Evolutionary conservation across 2,113 vertebrate species (phyloP).

Genomic region (Clarias magur): DNA sequence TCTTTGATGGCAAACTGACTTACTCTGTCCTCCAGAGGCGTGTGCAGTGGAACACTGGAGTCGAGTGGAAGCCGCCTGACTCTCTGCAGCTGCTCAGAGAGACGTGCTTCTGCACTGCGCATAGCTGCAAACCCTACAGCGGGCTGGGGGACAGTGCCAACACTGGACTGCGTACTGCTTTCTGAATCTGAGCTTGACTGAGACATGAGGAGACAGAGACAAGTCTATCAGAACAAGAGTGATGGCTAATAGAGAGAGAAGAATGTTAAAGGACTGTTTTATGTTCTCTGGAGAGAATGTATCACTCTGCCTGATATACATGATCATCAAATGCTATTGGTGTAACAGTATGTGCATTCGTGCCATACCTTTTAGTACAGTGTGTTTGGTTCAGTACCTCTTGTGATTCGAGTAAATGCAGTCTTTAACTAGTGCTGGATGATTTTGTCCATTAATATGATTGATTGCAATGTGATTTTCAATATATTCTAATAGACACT

Average conservation of each 20-base stretch:
- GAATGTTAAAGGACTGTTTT: neutral
- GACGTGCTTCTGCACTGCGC: conserved; percentile 21
- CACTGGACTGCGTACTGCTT: conserved; percentile 62
- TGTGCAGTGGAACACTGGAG: conserved; percentile 13
- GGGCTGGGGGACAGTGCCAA: conserved; percentile 10
- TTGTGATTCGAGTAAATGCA: no score
- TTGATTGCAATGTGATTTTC: no score
- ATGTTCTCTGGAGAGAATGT: neutral
- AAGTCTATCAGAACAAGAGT: neutral
- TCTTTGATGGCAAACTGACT: conserved; percentile 63
- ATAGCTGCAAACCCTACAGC: conserved; percentile 21
- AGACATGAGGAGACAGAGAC: conserved; percentile 45
- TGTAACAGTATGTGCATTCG: no score
- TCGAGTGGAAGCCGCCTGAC: conserved; percentile 10
- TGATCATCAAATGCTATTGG: neutral
- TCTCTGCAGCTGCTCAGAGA: conserved; percentile 39
- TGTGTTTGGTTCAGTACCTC: no score
- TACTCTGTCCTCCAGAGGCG: conserved; percentile 36
- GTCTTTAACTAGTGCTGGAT: no score
- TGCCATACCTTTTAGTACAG: no score
- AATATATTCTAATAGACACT: no score
- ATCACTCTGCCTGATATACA: neutral
- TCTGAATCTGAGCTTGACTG: conserved; percentile 70
- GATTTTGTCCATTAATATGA: no score
- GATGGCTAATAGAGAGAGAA: neutral